phyloP scores from a whole-genome alignment of 1,140 invertebrate genomes.

The Ceratoteleas bidentatus region DNA sequence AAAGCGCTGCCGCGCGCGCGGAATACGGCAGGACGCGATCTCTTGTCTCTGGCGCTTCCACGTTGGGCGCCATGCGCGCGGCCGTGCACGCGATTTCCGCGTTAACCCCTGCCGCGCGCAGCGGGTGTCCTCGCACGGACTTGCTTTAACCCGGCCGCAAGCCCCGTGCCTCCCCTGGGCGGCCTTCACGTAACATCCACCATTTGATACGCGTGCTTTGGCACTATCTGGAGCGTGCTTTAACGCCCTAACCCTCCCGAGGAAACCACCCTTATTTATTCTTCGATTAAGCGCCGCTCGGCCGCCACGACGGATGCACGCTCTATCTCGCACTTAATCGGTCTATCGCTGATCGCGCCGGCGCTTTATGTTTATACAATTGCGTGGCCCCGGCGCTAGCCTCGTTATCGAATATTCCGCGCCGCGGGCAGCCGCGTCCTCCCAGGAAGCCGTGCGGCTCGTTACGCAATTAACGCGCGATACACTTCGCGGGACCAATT shows the following conservation, averaged over 20 bases:
- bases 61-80: conserved; percentile 69
- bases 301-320: conserved; percentile 68
- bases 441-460: background rate
- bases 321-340: conserved; percentile 67
- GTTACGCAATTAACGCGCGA: conserved; percentile 21
- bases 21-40: too few relatives aligned
- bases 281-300: conserved; percentile 70
- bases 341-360: conserved; percentile 41
- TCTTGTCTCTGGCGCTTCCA: conserved; percentile 53
- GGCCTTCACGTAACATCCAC: conserved; percentile 56
- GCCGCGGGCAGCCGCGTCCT: too few relatives aligned
- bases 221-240: conserved; percentile 68
- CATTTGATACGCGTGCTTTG: conserved; percentile 66
- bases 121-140: conserved; percentile 76
- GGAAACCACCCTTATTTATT: conserved; percentile 75
- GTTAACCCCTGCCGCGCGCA: conserved; percentile 78
- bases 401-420: conserved; percentile 14
- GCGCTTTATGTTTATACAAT: conserved; percentile 41
- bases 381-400: conserved; percentile 8
- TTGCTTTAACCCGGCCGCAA: conserved; percentile 73
- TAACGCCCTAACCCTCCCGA: conserved; percentile 59
- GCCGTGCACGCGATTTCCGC: conserved; percentile 78
- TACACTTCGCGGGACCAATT: conserved; percentile 10
- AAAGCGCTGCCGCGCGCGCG: too few relatives aligned
- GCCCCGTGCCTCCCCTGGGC: conserved; percentile 43